Evolutionary conservation across 2,113 vertebrate genomes (phyloP), one percentile per base, ranked within the genome.

Genomic region (Amblyornis subalaris): DNA sequence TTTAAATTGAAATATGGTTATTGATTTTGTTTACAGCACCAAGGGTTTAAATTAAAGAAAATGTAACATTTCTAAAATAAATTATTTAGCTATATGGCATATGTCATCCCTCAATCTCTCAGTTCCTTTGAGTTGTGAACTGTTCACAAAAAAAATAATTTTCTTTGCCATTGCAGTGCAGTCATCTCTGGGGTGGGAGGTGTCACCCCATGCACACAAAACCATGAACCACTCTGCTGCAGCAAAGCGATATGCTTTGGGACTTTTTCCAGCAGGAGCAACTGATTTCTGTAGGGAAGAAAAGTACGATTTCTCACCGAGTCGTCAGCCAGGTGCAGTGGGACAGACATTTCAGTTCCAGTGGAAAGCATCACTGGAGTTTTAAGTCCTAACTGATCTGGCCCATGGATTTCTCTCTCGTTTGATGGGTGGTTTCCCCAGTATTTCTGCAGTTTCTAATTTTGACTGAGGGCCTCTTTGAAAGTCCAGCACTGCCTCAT

Each of bases 11-110:
- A 76, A 76, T 82, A 88, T 15, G 8, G 72, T 55, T 83, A 80
- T 71, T 77, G 93, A 90, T 93, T 94, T 95, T 94, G 72, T 91
- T 94, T 91, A 83, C 47, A 64, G 44, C 35, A 86, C 28, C 1
- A 26, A 77, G 69, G 23, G 51, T 71, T 90, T 94, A 85, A 85
- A 94, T 85, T 76, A 90, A 91, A 88, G 65, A 85, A 95, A 85
- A 76, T 10, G 29, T 80, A 94, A 26, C 88, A 42, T 80, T 85
- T 95, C 47, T 66, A 31, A 88, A 91, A 85, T 51, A 70, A 95
- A 89, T 82, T 62, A 48, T 74, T 77, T 74, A 51, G 31, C 42
- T 85, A 1, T 66, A 47, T 74, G 89, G 65, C 55, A 86, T 73
- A 80, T 71, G 71, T 77, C 55, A 85, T 54, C 38, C 36, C 65